Percentiles rank a stretch among this genome's conserved stretches.
Evolutionary conservation across 1,140 invertebrate species (phyloP).

Genomic region (Aporrectodea caliginosa): DNA sequence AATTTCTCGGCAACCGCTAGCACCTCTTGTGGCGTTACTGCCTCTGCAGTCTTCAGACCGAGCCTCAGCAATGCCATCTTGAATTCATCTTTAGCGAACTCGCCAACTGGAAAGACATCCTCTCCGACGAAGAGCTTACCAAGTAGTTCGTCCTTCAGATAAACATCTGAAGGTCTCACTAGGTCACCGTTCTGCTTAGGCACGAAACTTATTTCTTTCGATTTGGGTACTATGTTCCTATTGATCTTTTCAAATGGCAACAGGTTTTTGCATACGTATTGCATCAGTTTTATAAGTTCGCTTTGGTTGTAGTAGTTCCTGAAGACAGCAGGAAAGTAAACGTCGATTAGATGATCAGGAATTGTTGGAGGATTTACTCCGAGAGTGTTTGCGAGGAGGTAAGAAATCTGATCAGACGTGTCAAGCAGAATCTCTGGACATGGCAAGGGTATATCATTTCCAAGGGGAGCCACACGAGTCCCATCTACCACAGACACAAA

Average conservation of each 20-base stretch:
- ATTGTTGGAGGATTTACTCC: background rate
- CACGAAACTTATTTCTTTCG: background rate
- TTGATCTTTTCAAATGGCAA: background rate
- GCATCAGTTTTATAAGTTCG: background rate
- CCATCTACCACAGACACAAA: background rate
- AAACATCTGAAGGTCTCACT: background rate
- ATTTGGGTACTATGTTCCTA: background rate
- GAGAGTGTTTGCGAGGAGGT: background rate
- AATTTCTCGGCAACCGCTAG: background rate
- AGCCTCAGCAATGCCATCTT: background rate
- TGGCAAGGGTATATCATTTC: background rate
- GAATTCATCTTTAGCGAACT: background rate
- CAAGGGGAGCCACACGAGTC: background rate
- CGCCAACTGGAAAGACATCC: background rate
- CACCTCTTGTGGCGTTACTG: background rate
- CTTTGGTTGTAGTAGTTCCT: background rate
- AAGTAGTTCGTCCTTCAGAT: background rate
- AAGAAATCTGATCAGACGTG: background rate
- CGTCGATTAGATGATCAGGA: background rate
- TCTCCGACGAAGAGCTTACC: background rate
- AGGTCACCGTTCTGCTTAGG: background rate
- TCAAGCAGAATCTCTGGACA: background rate
- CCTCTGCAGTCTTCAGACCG: background rate
- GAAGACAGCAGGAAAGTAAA: background rate
- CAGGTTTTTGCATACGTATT: background rate